Conservation (phyloP, 1,140 invertebrate species). For the Cataglyphis hispanica region DNA sequence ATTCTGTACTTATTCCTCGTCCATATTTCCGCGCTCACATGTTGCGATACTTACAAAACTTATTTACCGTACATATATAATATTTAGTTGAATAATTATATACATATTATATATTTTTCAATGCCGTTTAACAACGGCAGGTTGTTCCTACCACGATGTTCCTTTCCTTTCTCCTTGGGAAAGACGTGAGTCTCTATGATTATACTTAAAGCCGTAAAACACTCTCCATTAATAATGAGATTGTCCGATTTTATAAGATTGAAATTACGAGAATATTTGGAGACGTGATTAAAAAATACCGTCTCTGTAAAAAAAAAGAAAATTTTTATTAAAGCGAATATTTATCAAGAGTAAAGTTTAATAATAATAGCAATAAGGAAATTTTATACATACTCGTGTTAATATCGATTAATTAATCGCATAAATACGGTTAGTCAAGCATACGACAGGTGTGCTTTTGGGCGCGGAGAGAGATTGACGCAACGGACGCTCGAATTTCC, state of each 20-base stretch:
- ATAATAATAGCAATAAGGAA: conserved; percentile 1
- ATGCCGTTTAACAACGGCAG: conserved; percentile 23
- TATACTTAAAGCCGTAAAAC: conserved; percentile 45
- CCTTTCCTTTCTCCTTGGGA: conserved; percentile 38
- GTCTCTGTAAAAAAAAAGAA: not conserved
- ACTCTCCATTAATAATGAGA: conserved; percentile 40
- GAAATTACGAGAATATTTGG: conserved; percentile 13
- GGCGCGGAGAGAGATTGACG: not conserved
- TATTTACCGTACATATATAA: not conserved
- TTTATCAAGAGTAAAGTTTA: not conserved
- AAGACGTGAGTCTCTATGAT: conserved; percentile 62
- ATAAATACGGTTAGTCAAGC: not conserved
- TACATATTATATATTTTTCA: conserved; percentile 56
- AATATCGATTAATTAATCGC: not conserved
- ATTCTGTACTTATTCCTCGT: conserved; percentile 19
- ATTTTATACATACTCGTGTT: not conserved
- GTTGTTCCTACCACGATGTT: conserved; percentile 6
- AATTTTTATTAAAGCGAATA: not conserved
- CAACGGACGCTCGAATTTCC: conserved; percentile 24
- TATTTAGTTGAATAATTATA: conserved; percentile 20
- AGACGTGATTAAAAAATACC: conserved; percentile 4
- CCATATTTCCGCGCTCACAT: conserved; percentile 25
- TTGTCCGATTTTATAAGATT: not conserved
- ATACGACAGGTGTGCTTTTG: not conserved
- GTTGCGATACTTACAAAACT: not conserved